Percentiles rank a stretch among this genome's conserved stretches.
Evolutionary conservation across 2,113 vertebrate genomes (phyloP).

Genomic region (Lutjanus erythropterus): DNA sequence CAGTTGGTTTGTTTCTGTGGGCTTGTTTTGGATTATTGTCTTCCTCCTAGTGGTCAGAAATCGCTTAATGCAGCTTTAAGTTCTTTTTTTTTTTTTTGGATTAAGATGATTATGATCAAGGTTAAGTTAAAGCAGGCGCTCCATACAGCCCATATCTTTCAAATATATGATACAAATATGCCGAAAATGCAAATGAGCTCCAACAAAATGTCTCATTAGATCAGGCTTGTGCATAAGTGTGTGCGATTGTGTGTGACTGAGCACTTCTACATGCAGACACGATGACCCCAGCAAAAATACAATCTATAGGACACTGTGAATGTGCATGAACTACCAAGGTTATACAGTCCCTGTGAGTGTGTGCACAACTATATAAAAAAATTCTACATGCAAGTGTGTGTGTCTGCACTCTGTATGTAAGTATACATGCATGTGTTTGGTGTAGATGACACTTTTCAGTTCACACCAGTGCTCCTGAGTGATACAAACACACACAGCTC

Average conservation of each 20-base stretch:
- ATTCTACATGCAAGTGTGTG: neutral
- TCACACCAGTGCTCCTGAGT: slow-evolving; percentile 20
- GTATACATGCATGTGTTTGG: neutral
- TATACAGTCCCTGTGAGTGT: neutral
- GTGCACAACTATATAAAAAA: neutral
- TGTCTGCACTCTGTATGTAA: neutral
- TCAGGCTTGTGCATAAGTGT: neutral
- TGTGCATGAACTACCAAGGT: neutral
- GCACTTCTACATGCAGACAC: neutral
- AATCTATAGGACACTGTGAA: slow-evolving; percentile 8
- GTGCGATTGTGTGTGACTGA: neutral
- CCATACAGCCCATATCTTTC: neutral
- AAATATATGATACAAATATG: neutral
- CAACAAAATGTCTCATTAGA: neutral
- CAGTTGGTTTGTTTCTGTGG: neutral
- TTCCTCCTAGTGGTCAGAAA: neutral
- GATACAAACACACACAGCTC: slow-evolving; percentile 33
- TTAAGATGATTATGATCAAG: neutral
- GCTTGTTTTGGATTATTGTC: neutral
- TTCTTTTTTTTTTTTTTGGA: neutral
- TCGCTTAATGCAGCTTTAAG: neutral
- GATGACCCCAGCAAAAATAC: slow-evolving; percentile 1
- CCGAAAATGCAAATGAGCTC: neutral
- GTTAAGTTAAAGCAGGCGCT: neutral
- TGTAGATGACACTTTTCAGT: neutral